phyloP scores from a whole-genome alignment of 2,888 invertebrate genomes.

The Gibbula magus region DNA sequence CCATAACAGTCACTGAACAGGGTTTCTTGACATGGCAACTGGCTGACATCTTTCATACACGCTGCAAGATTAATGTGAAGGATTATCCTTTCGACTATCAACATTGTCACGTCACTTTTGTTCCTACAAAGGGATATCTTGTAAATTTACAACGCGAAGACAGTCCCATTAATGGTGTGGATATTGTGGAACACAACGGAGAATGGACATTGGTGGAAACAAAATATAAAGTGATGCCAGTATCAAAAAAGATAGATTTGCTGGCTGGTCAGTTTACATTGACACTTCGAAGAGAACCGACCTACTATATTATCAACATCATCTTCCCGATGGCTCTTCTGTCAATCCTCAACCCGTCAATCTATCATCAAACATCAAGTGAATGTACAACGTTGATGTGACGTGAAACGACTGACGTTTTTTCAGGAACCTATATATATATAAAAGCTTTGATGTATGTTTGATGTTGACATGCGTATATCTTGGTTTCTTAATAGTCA shows the following conservation, averaged over 20 bases:
- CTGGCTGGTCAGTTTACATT: background rate
- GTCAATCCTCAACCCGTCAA: background rate
- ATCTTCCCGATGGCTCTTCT: constrained; percentile 1
- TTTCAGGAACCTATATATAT: too few species aligned
- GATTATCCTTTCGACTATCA: background rate
- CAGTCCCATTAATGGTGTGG: too few species aligned
- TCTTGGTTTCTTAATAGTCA: too few species aligned
- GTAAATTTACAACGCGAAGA: background rate
- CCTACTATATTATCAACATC: constrained; percentile 13
- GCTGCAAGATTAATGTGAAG: background rate
- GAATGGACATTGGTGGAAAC: background rate
- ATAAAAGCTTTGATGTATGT: too few species aligned
- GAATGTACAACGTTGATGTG: too few species aligned
- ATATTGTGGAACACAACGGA: background rate
- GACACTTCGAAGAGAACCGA: background rate
- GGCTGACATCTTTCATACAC: background rate
- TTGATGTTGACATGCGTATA: too few species aligned
- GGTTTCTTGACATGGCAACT: background rate
- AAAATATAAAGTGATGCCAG: too few species aligned
- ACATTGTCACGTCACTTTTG: background rate
- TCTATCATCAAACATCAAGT: too few species aligned
- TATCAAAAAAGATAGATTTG: background rate
- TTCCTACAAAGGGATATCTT: background rate
- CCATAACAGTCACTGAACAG: background rate
- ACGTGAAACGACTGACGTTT: too few species aligned